These are phyloP conservation scores for Sternotherus odoratus DNA, from an alignment of 2,797 vertebrate species.

Conservation along the genomic window DNA sequence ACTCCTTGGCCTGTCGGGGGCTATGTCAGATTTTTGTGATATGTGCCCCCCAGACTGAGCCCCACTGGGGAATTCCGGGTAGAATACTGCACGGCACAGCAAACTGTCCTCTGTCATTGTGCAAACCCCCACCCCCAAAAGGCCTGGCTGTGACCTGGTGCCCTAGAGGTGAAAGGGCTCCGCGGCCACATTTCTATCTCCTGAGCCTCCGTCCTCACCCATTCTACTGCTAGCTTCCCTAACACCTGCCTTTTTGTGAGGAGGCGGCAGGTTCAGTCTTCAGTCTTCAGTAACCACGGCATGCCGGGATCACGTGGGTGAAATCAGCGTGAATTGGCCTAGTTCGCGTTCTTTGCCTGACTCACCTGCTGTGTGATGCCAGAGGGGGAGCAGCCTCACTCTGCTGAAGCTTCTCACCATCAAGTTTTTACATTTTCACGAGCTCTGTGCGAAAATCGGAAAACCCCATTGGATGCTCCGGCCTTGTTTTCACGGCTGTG, in stretches of 20 bases:
- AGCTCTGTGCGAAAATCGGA: not conserved
- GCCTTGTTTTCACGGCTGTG: conserved; percentile 11
- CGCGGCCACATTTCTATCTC: too few species aligned
- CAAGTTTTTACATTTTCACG: not conserved
- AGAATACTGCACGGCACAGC: not conserved
- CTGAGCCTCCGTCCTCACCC: not conserved
- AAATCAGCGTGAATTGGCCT: conserved; percentile 9
- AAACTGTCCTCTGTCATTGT: not conserved
- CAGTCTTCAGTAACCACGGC: not conserved
- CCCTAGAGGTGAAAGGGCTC: too few species aligned
- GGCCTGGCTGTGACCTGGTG: not conserved
- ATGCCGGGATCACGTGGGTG: not conserved
- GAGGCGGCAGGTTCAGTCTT: not conserved
- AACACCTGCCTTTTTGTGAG: not conserved
- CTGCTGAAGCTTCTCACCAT: not conserved
- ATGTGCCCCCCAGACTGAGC: not conserved
- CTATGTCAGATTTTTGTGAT: not conserved
- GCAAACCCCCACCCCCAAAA: not conserved
- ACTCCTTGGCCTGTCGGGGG: not conserved
- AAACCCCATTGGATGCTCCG: conserved; percentile 28
- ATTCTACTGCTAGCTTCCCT: not conserved
- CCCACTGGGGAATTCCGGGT: not conserved
- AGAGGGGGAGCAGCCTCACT: not conserved
- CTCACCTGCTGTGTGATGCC: not conserved
- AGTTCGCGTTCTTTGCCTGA: conserved; percentile 20